phyloP scores from a whole-genome alignment of 1,140 invertebrate genomes.

The Zaprionus camerounensis region DNA sequence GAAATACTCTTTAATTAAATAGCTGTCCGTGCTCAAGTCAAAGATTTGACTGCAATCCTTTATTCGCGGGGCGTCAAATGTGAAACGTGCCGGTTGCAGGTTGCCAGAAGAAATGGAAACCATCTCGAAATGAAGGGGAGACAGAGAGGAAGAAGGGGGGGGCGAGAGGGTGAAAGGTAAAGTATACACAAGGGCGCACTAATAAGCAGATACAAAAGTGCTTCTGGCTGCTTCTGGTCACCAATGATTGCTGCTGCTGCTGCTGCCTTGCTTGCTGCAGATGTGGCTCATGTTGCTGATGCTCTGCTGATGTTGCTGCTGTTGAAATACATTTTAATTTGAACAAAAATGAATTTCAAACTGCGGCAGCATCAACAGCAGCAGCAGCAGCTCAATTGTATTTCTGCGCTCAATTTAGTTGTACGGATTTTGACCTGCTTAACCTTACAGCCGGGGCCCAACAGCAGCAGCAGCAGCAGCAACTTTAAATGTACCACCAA shows the following conservation, averaged over 20 bases:
- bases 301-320: slow-evolving; percentile 21
- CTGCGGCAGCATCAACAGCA: slow-evolving; percentile 21
- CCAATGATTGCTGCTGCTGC: slow-evolving; percentile 26
- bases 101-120: slow-evolving; percentile 17
- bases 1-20: slow-evolving; percentile 63
- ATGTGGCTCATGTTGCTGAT: slow-evolving; percentile 33
- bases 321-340: slow-evolving; percentile 79
- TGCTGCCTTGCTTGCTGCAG: not conserved
- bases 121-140: not conserved
- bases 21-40: slow-evolving; percentile 53
- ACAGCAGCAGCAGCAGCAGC: slow-evolving; percentile 23
- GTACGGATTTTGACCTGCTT: slow-evolving; percentile 83
- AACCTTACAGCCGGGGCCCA: slow-evolving; percentile 69
- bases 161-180: not conserved
- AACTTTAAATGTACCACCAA: slow-evolving; percentile 28
- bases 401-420: slow-evolving; percentile 83
- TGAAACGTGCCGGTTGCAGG: slow-evolving; percentile 66
- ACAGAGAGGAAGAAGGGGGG: not conserved
- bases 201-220: slow-evolving; percentile 81
- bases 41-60: slow-evolving; percentile 40
- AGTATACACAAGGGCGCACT: slow-evolving; percentile 63
- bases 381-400: slow-evolving; percentile 59
- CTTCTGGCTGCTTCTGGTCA: slow-evolving; percentile 83
- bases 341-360: slow-evolving; percentile 65
- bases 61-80: slow-evolving; percentile 65